Conservation (phyloP, 2,797 vertebrate species). For the Thaleichthys pacificus region DNA sequence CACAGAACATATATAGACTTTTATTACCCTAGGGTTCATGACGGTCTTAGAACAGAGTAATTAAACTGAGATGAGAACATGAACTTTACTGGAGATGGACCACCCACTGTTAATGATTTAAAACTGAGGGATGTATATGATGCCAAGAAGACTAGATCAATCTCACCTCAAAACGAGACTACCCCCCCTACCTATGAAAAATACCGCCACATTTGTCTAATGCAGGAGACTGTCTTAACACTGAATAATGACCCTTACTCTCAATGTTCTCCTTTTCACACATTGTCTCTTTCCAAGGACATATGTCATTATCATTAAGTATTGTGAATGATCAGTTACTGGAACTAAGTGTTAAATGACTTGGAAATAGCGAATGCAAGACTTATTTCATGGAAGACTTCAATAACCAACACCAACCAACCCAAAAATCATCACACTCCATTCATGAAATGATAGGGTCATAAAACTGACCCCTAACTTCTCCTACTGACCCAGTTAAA, state of each 20-base stretch:
- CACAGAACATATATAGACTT: conserved; percentile 81
- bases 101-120: conserved; percentile 70
- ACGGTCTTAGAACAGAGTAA: conserved; percentile 82
- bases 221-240: conserved; percentile 68
- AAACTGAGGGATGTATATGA: conserved; percentile 70
- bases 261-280: conserved; percentile 57
- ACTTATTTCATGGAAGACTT: too few species aligned
- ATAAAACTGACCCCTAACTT: conserved; percentile 40
- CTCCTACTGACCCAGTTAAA: conserved; percentile 46
- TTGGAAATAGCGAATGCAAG: too few species aligned
- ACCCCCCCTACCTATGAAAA: conserved; percentile 61
- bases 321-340: conserved; percentile 30
- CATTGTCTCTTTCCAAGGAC: conserved; percentile 58
- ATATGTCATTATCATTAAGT: conserved; percentile 55
- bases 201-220: conserved; percentile 73
- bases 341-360: conserved; percentile 29
- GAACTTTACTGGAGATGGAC: conserved; percentile 73
- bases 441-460: conserved; percentile 43
- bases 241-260: conserved; percentile 60
- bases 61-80: conserved; percentile 81
- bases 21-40: conserved; percentile 80
- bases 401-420: neutral
- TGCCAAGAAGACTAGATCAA: conserved; percentile 72
- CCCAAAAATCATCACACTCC: conserved; percentile 35
- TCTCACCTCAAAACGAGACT: conserved; percentile 66